Evolutionary conservation across 2,797 vertebrate species (phyloP).

Genomic region (Lutjanus campechanus): DNA sequence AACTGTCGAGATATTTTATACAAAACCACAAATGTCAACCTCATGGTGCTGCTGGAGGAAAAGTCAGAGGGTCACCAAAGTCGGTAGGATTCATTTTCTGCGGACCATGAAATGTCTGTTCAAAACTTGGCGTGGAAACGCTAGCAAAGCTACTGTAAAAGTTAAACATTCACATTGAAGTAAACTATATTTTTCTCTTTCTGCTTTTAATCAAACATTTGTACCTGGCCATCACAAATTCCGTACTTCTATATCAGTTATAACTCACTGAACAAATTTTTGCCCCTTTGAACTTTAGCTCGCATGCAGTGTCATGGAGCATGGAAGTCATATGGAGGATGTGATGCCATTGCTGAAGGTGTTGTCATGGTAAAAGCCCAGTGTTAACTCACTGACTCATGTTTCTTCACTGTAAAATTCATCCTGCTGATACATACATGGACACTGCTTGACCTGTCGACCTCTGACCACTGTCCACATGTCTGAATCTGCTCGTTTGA

Average conservation of each 20-base stretch:
- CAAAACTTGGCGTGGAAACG: too few species aligned
- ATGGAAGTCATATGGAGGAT: neutral
- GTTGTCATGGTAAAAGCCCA: slow-evolving; percentile 6
- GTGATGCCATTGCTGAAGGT: neutral
- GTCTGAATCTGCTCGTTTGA: neutral
- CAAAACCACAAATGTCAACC: too few species aligned
- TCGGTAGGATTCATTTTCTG: too few species aligned
- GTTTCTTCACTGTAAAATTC: neutral
- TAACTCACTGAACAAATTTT: neutral
- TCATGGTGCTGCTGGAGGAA: too few species aligned
- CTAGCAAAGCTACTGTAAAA: too few species aligned
- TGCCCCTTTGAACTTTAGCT: neutral
- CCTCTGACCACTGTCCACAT: neutral
- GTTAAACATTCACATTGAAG: neutral
- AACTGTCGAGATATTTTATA: too few species aligned
- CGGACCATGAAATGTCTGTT: too few species aligned
- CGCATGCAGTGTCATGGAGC: neutral
- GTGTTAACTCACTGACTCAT: neutral
- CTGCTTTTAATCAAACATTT: too few species aligned
- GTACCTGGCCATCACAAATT: neutral
- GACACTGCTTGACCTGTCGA: neutral
- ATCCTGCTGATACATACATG: neutral
- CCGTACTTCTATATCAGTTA: too few species aligned
- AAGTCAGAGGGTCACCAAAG: neutral
- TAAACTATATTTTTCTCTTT: neutral